Evolutionary conservation across 1,140 invertebrate genomes (phyloP).

Genomic region (Gryllus bimaculatus): DNA sequence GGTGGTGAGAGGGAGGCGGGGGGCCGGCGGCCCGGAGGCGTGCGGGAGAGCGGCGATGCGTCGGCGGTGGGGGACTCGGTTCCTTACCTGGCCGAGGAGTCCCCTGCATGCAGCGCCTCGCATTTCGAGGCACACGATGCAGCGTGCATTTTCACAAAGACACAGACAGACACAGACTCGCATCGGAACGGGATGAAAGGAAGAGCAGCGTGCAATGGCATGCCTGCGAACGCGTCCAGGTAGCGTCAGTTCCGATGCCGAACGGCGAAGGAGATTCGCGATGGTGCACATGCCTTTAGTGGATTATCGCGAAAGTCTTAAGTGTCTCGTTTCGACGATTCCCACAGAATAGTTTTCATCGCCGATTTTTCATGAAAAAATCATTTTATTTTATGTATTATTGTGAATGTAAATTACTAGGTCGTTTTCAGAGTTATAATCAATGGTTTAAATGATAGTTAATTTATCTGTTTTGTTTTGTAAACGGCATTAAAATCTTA

Average conservation of each 20-base stretch:
- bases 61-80: constrained; percentile 18
- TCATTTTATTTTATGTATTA: too few species aligned
- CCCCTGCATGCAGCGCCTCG: constrained; percentile 12
- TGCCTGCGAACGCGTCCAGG: neutral
- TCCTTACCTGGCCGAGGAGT: constrained; percentile 15
- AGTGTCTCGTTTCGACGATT: too few species aligned
- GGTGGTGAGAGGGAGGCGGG: constrained; percentile 35
- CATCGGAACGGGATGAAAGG: constrained; percentile 2
- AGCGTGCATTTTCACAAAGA: constrained; percentile 12
- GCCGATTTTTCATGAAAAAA: too few species aligned
- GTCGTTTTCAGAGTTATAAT: too few species aligned
- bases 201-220: constrained; percentile 9
- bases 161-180: constrained; percentile 13
- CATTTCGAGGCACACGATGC: constrained; percentile 12
- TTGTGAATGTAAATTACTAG: too few species aligned
- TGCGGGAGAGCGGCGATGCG: neutral
- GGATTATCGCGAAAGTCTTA: neutral
- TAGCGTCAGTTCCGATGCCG: neutral
- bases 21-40: constrained; percentile 16
- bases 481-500: too few species aligned
- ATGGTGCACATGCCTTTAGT: neutral
- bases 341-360: too few species aligned
- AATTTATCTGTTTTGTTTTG: too few species aligned
- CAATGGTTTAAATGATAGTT: too few species aligned
- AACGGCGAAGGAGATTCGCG: neutral